Conservation (phyloP, 92 coral and sea anemone genomes). For the Palythoa heliodiscus region DNA sequence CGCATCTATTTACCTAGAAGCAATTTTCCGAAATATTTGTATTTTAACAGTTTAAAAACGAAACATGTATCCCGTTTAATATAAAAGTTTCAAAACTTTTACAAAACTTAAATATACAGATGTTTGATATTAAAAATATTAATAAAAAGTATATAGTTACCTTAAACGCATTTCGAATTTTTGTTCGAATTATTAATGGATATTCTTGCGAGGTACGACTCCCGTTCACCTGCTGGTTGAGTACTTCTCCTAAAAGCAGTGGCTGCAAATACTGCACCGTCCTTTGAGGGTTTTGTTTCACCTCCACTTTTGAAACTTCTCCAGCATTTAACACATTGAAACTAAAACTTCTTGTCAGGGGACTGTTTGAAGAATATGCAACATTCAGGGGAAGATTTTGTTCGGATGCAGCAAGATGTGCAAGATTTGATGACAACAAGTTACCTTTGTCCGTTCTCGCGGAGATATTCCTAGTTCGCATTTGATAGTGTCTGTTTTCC, state of each 20-base stretch:
- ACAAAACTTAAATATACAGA: too few relatives aligned
- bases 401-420: constrained; percentile 7
- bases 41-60: too few relatives aligned
- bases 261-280: constrained; percentile 5
- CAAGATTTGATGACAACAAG: background rate
- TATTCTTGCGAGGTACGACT: constrained; percentile 9
- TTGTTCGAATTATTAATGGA: constrained; percentile 19
- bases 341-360: constrained; percentile 8
- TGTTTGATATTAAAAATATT: background rate
- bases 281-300: constrained; percentile 3
- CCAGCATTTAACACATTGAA: background rate
- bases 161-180: constrained; percentile 17
- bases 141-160: constrained; percentile 1
- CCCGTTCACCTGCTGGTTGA: constrained; percentile 14
- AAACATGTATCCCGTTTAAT: too few relatives aligned
- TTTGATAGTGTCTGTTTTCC: background rate
- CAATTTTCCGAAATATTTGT: too few relatives aligned
- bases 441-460: background rate
- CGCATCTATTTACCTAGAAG: too few relatives aligned
- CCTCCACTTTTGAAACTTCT: background rate
- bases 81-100: too few relatives aligned
- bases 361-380: constrained; percentile 14
- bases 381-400: constrained; percentile 10
- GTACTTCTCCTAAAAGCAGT: constrained; percentile 1
- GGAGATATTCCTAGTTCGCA: background rate